Evolutionary conservation across 64 coral and sea anemone genomes (phyloP).

Genomic region (Trachythela sp.): DNA sequence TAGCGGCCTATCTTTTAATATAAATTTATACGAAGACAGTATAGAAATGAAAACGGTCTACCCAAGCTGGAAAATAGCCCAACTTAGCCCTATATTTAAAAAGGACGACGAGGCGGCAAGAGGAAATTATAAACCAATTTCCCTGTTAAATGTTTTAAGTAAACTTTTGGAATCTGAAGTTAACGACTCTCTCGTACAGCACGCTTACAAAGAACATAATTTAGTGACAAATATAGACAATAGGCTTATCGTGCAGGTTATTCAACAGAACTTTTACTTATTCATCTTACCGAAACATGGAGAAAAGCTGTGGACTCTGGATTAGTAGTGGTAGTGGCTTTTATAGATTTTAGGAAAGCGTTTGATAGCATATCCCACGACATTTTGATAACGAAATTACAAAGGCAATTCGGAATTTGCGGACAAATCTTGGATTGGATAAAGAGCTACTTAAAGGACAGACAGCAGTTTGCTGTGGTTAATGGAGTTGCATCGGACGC

Average conservation of each 20-base stretch:
- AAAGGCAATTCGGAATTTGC: conserved; percentile 25
- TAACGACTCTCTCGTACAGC: conserved; percentile 21
- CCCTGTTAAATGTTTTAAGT: conserved; percentile 37
- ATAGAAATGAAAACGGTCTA: conserved; percentile 13
- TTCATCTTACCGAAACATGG: conserved; percentile 46
- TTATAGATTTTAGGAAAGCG: conserved; percentile 50
- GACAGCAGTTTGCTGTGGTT: conserved; percentile 19
- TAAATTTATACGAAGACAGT: too few relatives aligned
- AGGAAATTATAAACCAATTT: conserved; percentile 22
- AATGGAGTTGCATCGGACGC: background rate
- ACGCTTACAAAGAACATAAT: background rate
- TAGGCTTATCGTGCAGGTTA: conserved; percentile 39
- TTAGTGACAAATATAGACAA: background rate
- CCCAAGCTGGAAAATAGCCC: conserved; percentile 29
- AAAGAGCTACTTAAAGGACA: background rate
- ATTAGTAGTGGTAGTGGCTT: conserved; percentile 29
- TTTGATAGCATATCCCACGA: conserved; percentile 52
- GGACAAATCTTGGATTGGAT: conserved; percentile 22
- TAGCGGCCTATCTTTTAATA: too few relatives aligned
- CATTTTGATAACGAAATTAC: conserved; percentile 22
- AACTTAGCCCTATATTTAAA: conserved; percentile 27
- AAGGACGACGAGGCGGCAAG: conserved; percentile 30
- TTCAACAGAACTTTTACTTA: conserved; percentile 45
- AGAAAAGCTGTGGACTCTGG: conserved; percentile 24
- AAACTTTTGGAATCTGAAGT: conserved; percentile 34